Base-by-base conservation (phyloP, 2,113 vertebrate genomes). In the Leucopternis melanops region DNA sequence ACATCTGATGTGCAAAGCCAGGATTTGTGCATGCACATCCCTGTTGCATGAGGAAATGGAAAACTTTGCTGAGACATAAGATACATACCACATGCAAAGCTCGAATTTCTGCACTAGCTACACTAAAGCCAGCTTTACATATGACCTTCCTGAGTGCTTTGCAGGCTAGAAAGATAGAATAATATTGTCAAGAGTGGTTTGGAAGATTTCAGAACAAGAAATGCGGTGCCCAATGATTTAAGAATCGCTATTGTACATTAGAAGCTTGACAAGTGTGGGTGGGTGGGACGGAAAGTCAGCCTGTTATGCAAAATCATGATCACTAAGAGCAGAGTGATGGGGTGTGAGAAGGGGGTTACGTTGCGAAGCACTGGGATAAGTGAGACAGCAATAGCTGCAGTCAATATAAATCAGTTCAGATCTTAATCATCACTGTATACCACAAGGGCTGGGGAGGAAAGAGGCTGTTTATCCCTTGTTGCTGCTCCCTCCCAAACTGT, bases 241-340 rank as follows among this genome's bases (percentile, higher is more conserved):
- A 91, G 54, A 80, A 77, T 62, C 2, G 3, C 16, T 88, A 11
- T 34, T 80, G 58, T 87, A 94, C 50, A 73, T n/a, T 77, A 81
- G 45, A 95, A 85, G 20, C n/a, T 2, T 86, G 5, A 82, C 78
- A 82, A 94, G 27, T 42, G 16, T 29, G 54, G 4, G 88, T 67
- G 72, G 80, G 93, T 77, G 74, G 74, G 70, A 94, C 85, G 58
- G 49, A 90, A 95, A 94, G 72, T 84, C 88, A 93, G 20, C 59
- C 57, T 90, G 55, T 91, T 59, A 57, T 49, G 40, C 42, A 96
- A 86, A 92, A 90, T 94, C 63, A 73, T 25, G 34, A 82, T 85
- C 66, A 36, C 4, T 78, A 87, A 87, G 40, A 87, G 36, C 70
- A 81, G 80, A 66, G 32, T 55, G 54, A 73, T 40, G 44, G 75